A percentile compares a stretch with the other conserved stretches of the same genome.
Evolutionary conservation across 2,888 invertebrate genomes (phyloP).

Genomic region (Venustoraphidia nigricollis): DNA sequence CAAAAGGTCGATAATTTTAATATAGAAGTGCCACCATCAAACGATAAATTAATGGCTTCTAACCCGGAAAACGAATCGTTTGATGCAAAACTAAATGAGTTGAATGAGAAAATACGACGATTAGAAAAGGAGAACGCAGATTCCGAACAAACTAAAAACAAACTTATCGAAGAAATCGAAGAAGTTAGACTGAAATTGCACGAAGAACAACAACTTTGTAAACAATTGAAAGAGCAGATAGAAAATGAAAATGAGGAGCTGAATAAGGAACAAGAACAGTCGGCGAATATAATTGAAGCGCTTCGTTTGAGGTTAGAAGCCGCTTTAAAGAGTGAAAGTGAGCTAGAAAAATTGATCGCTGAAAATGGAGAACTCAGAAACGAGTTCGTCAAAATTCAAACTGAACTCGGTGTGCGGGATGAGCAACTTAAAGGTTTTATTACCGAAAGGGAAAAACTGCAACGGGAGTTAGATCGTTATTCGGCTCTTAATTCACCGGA

Average conservation of each 20-base stretch:
- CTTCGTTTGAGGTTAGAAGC: constrained; percentile 47
- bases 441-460: constrained; percentile 17
- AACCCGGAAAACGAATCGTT: not conserved
- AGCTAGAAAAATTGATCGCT: constrained; percentile 42
- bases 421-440: constrained; percentile 14
- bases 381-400: constrained; percentile 23
- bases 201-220: constrained; percentile 34
- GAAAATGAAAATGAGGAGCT: constrained; percentile 41
- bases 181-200: constrained; percentile 31
- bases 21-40: constrained; percentile 2
- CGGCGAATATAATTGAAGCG: constrained; percentile 48
- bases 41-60: not conserved
- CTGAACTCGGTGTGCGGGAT: constrained; percentile 16
- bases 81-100: constrained; percentile 9
- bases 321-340: constrained; percentile 45
- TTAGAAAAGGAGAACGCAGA: constrained; percentile 11
- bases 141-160: constrained; percentile 26
- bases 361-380: constrained; percentile 22
- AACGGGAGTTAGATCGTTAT: constrained; percentile 10
- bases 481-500: not conserved
- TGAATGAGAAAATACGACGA: constrained; percentile 22
- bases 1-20: constrained; percentile 7
- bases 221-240: constrained; percentile 37
- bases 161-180: constrained; percentile 31
- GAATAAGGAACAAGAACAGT: constrained; percentile 40